phyloP scores from a whole-genome alignment of 2,888 invertebrate species.

The Philaethria dido region DNA sequence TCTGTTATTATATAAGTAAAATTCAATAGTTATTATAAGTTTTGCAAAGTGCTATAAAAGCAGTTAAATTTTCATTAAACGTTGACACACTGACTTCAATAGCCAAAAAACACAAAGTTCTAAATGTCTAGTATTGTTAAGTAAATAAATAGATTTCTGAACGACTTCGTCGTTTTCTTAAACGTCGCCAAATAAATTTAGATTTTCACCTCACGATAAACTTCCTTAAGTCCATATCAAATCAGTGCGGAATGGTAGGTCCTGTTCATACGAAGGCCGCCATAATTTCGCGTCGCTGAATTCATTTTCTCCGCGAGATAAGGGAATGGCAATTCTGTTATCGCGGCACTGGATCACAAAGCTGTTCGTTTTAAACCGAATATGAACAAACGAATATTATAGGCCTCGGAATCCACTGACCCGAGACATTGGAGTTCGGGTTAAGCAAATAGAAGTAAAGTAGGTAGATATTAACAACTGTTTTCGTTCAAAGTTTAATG shows the following conservation, averaged over 20 bases:
- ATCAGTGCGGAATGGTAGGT: conserved; percentile 44
- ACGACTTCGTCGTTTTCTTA: conserved; percentile 41
- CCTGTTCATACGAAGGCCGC: conserved; percentile 46
- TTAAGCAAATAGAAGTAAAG: conserved; percentile 51
- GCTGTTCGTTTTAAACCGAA: conserved; percentile 68
- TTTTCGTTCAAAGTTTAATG: neutral
- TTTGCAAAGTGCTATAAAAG: too few relatives aligned
- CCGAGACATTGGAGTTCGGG: conserved; percentile 64
- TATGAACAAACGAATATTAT: conserved; percentile 66
- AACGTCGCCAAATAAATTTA: conserved; percentile 21
- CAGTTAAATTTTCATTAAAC: too few relatives aligned
- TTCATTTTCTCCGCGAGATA: conserved; percentile 61
- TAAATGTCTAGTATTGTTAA: neutral
- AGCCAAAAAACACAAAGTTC: too few relatives aligned
- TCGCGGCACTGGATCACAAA: conserved; percentile 61
- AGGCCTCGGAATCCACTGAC: conserved; percentile 63
- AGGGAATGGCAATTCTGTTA: conserved; percentile 66
- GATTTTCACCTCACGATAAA: conserved; percentile 21
- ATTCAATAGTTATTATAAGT: too few relatives aligned
- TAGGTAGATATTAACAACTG: neutral
- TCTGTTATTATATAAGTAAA: too few relatives aligned
- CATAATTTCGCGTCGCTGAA: conserved; percentile 51
- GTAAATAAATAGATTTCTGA: neutral
- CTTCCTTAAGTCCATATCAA: conserved; percentile 38
- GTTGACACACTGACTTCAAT: too few relatives aligned